Conservation (phyloP, 1,140 invertebrate genomes). For the Diachasma alloeum region DNA sequence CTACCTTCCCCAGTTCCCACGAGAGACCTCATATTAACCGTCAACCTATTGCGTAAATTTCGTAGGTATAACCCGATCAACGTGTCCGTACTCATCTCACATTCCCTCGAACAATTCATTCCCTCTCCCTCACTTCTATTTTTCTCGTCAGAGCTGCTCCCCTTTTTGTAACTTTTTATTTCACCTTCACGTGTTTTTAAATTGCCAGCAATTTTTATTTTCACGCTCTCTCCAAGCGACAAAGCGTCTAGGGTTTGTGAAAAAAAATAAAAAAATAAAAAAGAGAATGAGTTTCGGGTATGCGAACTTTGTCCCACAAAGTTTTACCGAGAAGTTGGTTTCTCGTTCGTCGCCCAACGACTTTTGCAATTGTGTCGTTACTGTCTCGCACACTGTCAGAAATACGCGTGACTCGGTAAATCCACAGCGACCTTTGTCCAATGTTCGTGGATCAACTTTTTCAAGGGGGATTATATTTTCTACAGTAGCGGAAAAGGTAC, state of each 20-base stretch:
- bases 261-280: background rate
- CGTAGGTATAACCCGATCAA: constrained; percentile 16
- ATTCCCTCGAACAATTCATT: constrained; percentile 7
- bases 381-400: background rate
- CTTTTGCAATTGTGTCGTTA: constrained; percentile 8
- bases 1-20: constrained; percentile 11
- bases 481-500: too few species aligned
- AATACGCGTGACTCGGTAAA: background rate
- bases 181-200: constrained; percentile 7
- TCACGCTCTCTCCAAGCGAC: background rate
- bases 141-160: background rate
- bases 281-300: background rate
- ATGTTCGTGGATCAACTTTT: background rate
- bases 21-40: background rate
- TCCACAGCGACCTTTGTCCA: background rate
- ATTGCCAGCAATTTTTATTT: constrained; percentile 19
- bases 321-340: background rate
- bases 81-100: background rate
- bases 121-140: background rate
- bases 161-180: constrained; percentile 8
- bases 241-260: background rate
- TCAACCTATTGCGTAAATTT: constrained; percentile 11
- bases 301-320: constrained; percentile 1
- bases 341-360: constrained; percentile 8
- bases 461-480: background rate